Evolutionary conservation across 1,140 invertebrate species (phyloP).

Genomic region (Cydia pomonella): DNA sequence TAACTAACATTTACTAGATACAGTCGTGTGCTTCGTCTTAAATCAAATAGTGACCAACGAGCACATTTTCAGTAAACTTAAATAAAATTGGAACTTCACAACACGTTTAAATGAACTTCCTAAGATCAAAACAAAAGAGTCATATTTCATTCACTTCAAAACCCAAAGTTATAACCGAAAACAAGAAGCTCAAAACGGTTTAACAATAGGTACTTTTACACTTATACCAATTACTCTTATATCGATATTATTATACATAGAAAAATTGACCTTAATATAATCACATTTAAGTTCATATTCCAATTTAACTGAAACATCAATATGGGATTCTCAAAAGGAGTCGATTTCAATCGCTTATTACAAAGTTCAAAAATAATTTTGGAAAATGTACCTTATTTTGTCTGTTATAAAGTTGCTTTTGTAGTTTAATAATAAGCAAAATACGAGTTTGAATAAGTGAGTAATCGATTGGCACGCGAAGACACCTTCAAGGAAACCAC

Average conservation of each 20-base stretch:
- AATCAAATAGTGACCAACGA: no score
- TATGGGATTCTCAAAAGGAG: not conserved
- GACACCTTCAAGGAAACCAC: not conserved
- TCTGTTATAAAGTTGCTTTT: not conserved
- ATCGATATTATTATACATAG: not conserved
- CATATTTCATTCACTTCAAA: slow-evolving; percentile 10
- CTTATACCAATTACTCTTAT: slow-evolving; percentile 4
- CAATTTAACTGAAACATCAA: not conserved
- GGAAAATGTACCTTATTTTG: not conserved
- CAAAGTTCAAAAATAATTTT: not conserved
- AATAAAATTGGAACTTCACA: no score
- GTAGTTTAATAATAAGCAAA: not conserved
- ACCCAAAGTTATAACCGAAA: not conserved
- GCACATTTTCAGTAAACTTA: no score
- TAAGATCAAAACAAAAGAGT: slow-evolving; percentile 5
- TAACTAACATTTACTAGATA: no score
- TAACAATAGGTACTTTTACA: not conserved
- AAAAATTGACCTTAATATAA: not conserved
- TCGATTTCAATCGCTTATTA: slow-evolving; percentile 14
- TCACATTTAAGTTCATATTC: not conserved
- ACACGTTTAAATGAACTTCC: slow-evolving; percentile 1
- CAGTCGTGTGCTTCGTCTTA: no score
- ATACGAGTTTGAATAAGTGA: not conserved
- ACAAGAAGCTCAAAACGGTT: slow-evolving; percentile 5
- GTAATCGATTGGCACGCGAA: slow-evolving; percentile 22